phyloP scores from a whole-genome alignment of 2,888 invertebrate species.

The Neria commutata region DNA sequence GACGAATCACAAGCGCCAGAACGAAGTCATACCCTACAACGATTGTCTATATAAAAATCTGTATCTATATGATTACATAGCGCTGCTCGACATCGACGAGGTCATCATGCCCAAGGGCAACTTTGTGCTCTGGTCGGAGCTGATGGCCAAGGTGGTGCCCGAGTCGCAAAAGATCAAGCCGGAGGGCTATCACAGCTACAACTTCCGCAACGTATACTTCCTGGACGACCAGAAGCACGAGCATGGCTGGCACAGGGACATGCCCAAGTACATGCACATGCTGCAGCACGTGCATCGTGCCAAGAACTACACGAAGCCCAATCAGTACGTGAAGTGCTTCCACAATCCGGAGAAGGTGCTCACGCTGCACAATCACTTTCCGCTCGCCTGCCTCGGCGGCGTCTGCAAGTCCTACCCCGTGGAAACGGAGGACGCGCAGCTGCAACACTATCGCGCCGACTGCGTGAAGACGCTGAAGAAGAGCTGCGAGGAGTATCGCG shows the following conservation, averaged over 20 bases:
- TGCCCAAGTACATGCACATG: slow-evolving; percentile 91
- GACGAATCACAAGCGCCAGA: slow-evolving; percentile 90
- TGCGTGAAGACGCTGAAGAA: slow-evolving; percentile 88
- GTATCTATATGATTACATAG: slow-evolving; percentile 87
- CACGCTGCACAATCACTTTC: slow-evolving; percentile 91
- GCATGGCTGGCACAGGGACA: slow-evolving; percentile 80
- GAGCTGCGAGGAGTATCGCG: slow-evolving; percentile 80
- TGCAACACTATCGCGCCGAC: slow-evolving; percentile 93
- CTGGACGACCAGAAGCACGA: slow-evolving; percentile 83
- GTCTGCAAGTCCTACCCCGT: slow-evolving; percentile 85
- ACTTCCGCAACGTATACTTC: slow-evolving; percentile 91
- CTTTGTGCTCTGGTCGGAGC: slow-evolving; percentile 73
- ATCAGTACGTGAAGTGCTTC: slow-evolving; percentile 93
- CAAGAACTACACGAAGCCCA: slow-evolving; percentile 89
- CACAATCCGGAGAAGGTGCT: slow-evolving; percentile 89
- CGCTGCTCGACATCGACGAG: slow-evolving; percentile 92
- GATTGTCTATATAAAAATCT: slow-evolving; percentile 94
- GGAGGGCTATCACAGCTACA: slow-evolving; percentile 71
- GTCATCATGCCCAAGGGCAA: slow-evolving; percentile 86
- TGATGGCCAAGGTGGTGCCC: slow-evolving; percentile 75
- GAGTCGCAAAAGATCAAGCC: slow-evolving; percentile 71
- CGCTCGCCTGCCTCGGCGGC: slow-evolving; percentile 84
- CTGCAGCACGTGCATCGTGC: slow-evolving; percentile 89
- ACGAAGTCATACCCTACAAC: slow-evolving; percentile 95
- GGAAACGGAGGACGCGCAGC: slow-evolving; percentile 80